Evolutionary conservation across 2,888 invertebrate species (phyloP).

Genomic region (Tolmerus cingulatus): DNA sequence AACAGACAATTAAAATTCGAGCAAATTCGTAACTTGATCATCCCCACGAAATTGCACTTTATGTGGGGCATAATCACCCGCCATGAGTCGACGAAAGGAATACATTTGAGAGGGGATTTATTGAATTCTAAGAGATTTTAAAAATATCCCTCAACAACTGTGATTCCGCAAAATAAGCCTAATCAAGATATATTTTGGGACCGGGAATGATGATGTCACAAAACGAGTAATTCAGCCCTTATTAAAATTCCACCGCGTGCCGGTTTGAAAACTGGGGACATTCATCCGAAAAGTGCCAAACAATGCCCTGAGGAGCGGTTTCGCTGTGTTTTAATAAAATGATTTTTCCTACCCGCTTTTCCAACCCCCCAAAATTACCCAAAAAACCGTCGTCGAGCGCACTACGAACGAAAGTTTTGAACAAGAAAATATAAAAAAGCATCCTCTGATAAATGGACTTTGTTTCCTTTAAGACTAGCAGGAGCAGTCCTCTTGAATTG

Average conservation of each 20-base stretch:
- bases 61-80: background rate
- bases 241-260: background rate
- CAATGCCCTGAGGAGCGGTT: background rate
- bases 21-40: background rate
- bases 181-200: background rate
- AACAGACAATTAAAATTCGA: background rate
- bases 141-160: background rate
- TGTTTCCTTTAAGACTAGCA: background rate
- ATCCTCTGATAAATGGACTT: background rate
- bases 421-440: background rate
- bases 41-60: background rate
- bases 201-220: background rate
- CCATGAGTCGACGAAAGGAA: background rate
- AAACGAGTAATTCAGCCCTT: background rate
- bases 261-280: background rate
- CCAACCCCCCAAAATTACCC: background rate
- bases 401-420: background rate
- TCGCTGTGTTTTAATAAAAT: background rate
- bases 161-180: background rate
- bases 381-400: background rate
- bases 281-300: background rate
- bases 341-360: background rate
- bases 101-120: background rate
- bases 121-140: background rate
- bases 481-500: background rate